phyloP scores from a whole-genome alignment of 2,797 vertebrate genomes.

The Yasuhikotakia modesta region DNA sequence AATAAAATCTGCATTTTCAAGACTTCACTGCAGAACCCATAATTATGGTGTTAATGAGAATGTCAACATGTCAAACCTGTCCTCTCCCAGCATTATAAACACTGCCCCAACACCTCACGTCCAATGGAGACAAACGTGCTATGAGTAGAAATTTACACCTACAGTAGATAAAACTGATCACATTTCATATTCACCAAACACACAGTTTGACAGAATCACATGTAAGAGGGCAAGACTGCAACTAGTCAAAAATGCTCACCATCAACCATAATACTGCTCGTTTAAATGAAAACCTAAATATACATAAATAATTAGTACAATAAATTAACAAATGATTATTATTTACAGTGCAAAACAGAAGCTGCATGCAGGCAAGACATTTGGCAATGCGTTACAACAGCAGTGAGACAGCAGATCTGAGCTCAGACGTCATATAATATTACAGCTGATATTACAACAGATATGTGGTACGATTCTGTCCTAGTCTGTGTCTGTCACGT shows the following conservation, averaged over 20 bases:
- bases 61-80: slow-evolving; percentile 12
- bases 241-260: slow-evolving; percentile 61
- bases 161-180: slow-evolving; percentile 63
- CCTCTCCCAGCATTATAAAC: slow-evolving; percentile 7
- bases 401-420: slow-evolving; percentile 55
- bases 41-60: not conserved
- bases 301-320: slow-evolving; percentile 68
- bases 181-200: slow-evolving; percentile 63
- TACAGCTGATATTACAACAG: not conserved
- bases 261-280: slow-evolving; percentile 73
- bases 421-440: slow-evolving; percentile 60
- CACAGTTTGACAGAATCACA: slow-evolving; percentile 74
- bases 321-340: slow-evolving; percentile 69
- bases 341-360: slow-evolving; percentile 76
- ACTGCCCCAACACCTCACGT: slow-evolving; percentile 2
- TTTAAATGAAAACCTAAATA: slow-evolving; percentile 61
- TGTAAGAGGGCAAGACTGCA: slow-evolving; percentile 66
- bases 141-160: slow-evolving; percentile 64
- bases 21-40: slow-evolving; percentile 26
- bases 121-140: slow-evolving; percentile 52
- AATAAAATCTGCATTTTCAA: slow-evolving; percentile 57
- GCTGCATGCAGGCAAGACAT: slow-evolving; percentile 80
- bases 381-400: slow-evolving; percentile 67
- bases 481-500: too few relatives aligned
- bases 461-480: not conserved